phyloP scores from a whole-genome alignment of 2,797 vertebrate genomes.

The Sandelia bainsii region DNA sequence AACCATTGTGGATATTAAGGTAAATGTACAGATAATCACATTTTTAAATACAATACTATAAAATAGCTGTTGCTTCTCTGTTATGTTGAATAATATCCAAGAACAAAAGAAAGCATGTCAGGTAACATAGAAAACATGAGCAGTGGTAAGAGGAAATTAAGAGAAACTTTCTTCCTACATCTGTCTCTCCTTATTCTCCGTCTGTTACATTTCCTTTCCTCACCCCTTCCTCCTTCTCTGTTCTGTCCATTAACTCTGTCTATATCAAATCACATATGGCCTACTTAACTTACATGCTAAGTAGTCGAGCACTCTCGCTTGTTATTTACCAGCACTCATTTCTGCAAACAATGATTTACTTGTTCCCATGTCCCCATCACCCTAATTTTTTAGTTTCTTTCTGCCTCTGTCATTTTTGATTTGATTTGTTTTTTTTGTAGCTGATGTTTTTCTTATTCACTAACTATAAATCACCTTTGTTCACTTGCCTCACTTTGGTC shows the following conservation, averaged over 20 bases:
- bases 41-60: background rate
- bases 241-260: slow-evolving; percentile 9
- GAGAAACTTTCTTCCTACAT: background rate
- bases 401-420: slow-evolving; percentile 28
- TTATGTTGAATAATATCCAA: background rate
- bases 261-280: slow-evolving; percentile 24
- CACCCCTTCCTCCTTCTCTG: background rate
- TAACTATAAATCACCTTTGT: slow-evolving; percentile 51
- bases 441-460: slow-evolving; percentile 13
- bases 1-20: background rate
- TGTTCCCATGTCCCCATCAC: background rate
- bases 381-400: background rate
- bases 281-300: slow-evolving; percentile 45
- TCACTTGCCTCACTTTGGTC: slow-evolving; percentile 28
- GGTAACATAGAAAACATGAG: background rate
- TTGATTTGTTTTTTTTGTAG: background rate
- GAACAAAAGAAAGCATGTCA: background rate
- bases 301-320: slow-evolving; percentile 16
- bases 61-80: background rate
- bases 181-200: slow-evolving; percentile 6
- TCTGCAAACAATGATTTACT: slow-evolving; percentile 36
- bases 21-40: background rate
- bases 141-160: background rate
- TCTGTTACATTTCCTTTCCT: background rate
- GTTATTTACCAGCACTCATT: slow-evolving; percentile 19